These are phyloP conservation scores for Tethea ocularis DNA, from an alignment of 2,888 invertebrate genomes.

Conservation along the genomic window DNA sequence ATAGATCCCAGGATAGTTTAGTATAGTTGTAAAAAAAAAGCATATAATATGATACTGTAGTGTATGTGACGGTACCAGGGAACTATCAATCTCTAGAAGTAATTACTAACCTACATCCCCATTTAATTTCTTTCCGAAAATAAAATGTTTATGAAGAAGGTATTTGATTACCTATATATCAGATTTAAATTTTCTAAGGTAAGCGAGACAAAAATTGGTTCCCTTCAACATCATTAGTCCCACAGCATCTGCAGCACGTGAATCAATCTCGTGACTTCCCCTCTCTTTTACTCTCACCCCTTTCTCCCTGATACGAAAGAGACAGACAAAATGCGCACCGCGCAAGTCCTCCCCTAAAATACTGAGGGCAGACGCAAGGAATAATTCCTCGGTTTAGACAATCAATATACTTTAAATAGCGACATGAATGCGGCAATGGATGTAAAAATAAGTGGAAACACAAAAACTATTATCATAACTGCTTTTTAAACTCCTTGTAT, in stretches of 20 bases:
- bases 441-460: not conserved
- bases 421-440: conserved; percentile 25
- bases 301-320: conserved; percentile 35
- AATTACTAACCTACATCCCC: no score
- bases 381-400: conserved; percentile 54
- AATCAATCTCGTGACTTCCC: conserved; percentile 56
- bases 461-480: not conserved
- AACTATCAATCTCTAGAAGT: no score
- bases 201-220: conserved; percentile 31
- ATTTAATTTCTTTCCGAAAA: no score
- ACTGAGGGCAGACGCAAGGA: conserved; percentile 43
- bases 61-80: no score
- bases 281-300: conserved; percentile 49
- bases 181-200: no score
- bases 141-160: no score
- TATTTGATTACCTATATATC: no score
- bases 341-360: conserved; percentile 63
- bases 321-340: conserved; percentile 54
- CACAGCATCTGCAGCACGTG: conserved; percentile 75
- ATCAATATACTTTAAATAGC: conserved; percentile 65
- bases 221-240: conserved; percentile 36
- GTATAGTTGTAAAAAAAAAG: no score
- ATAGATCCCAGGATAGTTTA: no score
- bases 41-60: no score
- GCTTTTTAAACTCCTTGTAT: not conserved